phyloP scores from a whole-genome alignment of 2,888 invertebrate genomes.

The Lasioglossum calceatum region DNA sequence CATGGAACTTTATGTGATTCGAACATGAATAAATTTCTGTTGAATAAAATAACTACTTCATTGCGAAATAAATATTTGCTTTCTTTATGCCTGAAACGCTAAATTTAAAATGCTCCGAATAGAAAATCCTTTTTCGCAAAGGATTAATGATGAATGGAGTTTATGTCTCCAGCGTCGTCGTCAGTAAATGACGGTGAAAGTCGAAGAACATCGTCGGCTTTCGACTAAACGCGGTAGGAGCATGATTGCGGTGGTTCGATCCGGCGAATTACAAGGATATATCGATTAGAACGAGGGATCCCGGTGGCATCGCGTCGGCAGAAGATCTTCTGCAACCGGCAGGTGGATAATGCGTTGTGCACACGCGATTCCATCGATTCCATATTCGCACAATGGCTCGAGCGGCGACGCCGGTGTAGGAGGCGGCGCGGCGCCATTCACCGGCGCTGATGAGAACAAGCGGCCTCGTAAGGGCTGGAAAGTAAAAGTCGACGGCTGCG shows the following conservation, averaged over 20 bases:
- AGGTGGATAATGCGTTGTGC: constrained; percentile 79
- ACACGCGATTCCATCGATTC: constrained; percentile 82
- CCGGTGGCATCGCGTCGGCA: constrained; percentile 65
- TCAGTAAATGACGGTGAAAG: background rate
- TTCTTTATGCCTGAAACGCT: too few relatives aligned
- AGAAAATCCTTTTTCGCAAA: too few relatives aligned
- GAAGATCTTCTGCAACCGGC: constrained; percentile 79
- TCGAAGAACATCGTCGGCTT: constrained; percentile 8
- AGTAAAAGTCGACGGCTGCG: constrained; percentile 71
- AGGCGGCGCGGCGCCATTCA: constrained; percentile 67
- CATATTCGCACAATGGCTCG: constrained; percentile 73
- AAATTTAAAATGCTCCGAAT: too few relatives aligned
- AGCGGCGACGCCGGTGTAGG: constrained; percentile 52
- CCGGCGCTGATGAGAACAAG: constrained; percentile 69
- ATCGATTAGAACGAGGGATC: constrained; percentile 52
- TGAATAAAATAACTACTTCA: too few relatives aligned
- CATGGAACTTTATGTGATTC: too few relatives aligned
- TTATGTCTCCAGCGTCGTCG: constrained; percentile 11
- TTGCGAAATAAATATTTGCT: too few relatives aligned
- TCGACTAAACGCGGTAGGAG: background rate
- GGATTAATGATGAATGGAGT: too few relatives aligned
- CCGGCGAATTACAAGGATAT: constrained; percentile 58
- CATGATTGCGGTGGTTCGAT: constrained; percentile 50
- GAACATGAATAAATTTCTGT: too few relatives aligned
- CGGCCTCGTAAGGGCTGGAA: constrained; percentile 68